Percentiles rank a stretch among this genome's conserved stretches.
phyloP scores from a whole-genome alignment of 1,140 invertebrate species.

The Calliphora vicina region DNA sequence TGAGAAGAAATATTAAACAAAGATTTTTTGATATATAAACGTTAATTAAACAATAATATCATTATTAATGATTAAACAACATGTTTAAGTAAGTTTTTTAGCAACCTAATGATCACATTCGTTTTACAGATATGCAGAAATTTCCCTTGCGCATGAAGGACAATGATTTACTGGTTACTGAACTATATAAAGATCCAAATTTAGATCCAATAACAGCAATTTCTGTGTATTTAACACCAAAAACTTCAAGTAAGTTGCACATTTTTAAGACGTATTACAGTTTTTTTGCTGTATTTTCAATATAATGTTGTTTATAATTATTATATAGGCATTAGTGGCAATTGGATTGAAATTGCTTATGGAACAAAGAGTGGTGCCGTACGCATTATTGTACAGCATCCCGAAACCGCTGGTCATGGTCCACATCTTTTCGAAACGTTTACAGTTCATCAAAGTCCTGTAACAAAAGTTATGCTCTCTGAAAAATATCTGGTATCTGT shows the following conservation, averaged over 20 bases:
- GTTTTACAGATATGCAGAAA: constrained; percentile 95
- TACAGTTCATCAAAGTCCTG: constrained; percentile 94
- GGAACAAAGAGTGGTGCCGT: constrained; percentile 95
- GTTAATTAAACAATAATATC: no score
- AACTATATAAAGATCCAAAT: constrained; percentile 93
- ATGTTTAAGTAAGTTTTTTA: no score
- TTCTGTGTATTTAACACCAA: constrained; percentile 96
- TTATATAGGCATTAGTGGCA: constrained; percentile 87
- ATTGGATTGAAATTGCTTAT: constrained; percentile 99
- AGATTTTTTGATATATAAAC: no score
- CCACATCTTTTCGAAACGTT: constrained; percentile 98
- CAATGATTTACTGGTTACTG: constrained; percentile 96
- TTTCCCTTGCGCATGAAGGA: constrained; percentile 99
- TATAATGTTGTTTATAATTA: not conserved
- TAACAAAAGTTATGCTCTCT: constrained; percentile 94
- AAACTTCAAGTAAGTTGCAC: constrained; percentile 82
- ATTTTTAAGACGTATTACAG: not conserved
- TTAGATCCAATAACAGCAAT: constrained; percentile 97
- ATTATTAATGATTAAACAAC: no score
- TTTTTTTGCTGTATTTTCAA: no score
- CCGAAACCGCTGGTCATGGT: constrained; percentile 96
- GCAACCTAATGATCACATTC: no score
- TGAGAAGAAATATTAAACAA: no score
- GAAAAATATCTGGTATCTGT: constrained; percentile 97
- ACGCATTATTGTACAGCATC: constrained; percentile 97